Base-by-base conservation (phyloP, 37 sponge, comb jelly and placozoan species). In the Mnemiopsis leidyi region DNA sequence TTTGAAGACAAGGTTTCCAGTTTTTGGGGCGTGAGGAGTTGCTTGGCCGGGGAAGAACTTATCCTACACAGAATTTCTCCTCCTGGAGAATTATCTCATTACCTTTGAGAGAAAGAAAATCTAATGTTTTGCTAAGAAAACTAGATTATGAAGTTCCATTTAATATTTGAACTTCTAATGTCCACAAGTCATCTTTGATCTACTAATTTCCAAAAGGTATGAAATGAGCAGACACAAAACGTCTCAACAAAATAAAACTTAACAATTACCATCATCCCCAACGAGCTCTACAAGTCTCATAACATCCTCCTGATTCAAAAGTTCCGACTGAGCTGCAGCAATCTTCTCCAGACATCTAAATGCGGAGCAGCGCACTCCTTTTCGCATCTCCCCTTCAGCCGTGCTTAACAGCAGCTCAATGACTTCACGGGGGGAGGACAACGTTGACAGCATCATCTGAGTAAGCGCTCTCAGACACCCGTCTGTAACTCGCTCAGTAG, bases 271-370 rank as follows among this genome's bases (percentile, higher is more conserved):
- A 77, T 36, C 33, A 32, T 77, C 79, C 1, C 32, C 32, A 77
- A 36, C 18, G 1, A 77, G 32, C 0, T 77, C 32, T 0, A 77
- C 79, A 32, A 77, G 34, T 34, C 32, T 77, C 32, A 28, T 32
- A n/a, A 85, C 90, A 29, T 85, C 90, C 23, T 85, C 90, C 90
- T 85, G 20, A 18, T 28, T 33, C 36, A 85, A 25, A 0, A 85
- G 90, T 0, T 38, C 90, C 5, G 90, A 61, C 25, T 85, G 90
- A 18, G 36, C 90, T 5, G 3, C 29, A 21, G 61, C 90, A 29
- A 85, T 3, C 35, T 85, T 61, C 90, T 85, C 61, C 48, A 85
- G 23, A 85, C 90, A 85, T 20, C 5, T 13, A 23, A 85, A n/a
- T 0, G 90, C 90, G 2, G 90, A 38, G 29, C 35, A 36, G 26